Base-by-base conservation (phyloP, 2,888 invertebrate genomes). In the Drosophila nigricruria region DNA sequence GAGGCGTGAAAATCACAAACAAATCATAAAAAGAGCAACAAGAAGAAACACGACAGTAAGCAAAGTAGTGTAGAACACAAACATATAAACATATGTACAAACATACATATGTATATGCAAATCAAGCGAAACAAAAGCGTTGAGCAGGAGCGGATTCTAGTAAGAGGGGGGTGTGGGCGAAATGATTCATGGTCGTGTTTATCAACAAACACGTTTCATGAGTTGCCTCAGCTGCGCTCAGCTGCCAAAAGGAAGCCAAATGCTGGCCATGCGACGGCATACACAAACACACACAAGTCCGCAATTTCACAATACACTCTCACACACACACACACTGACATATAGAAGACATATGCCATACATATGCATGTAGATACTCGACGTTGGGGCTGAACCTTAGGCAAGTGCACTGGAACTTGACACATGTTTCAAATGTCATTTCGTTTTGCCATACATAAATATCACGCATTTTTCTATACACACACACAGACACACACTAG, bases 151-250 rank as follows among this genome's bases (percentile, higher is more conserved):
- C 40, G 47, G 52, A 60, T n/a, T 57, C 50, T 23, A 16, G 12
- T 30, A 30, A 12, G 18, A 5, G 36, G 62, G 36, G 62, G 54
- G 63, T 60, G 45, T 25, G 45, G 60, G 70, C 62, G 72, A 85
- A 89, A 88, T 86, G 90, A 86, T 86, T 86, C 86, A 89, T 89
- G 83, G 90, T 65, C 74, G 84, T 88, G 86, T 89, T 86, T 89
- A 86, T 86, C 86, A 86, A 79, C 88, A 84, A 84, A 84, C 90
- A 86, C 86, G 86, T 86, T 86, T 75, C 83, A 86, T 77, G 78
- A 79, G 63, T 72, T 59, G 69, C 66, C 63, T 63, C 68, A 57
- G 66, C 70, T 69, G 70, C 67, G 59, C 65, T 69, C 69, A 65
- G 80, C 72, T 73, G 82, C 78, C 74, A 81, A 58, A 36, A 87